Base-by-base conservation (phyloP, 2,888 invertebrate species). In the Epirrhoe alternata region DNA sequence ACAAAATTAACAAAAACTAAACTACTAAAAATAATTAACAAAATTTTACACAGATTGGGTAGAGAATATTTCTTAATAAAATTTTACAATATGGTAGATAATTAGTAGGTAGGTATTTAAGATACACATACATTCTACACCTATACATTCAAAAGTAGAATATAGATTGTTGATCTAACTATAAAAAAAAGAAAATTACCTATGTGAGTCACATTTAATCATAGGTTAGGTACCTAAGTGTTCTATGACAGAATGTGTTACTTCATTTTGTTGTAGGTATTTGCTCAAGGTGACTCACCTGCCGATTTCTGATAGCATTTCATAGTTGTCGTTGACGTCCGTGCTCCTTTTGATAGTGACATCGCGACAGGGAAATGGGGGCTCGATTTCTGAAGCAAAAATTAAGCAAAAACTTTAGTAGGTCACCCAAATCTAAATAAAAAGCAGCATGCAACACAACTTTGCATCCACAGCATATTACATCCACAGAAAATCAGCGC, bases 261-360 rank as follows among this genome's bases (percentile, higher is more conserved):
- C 63, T 63, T 66, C 64, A 66, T 70, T 69, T 61, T 51, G 61
- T 54, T 51, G 24, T 49, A 24, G 24, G 16, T 17, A 52, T 56
- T 68, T 54, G 68, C 45, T 54, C 45, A 64, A 45, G 17, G 52
- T 73, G 72, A 85, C 94, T 95, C 93, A 98, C 98, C 98, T 96
- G 86, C 99, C 99, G 79, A 99, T 96, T 92, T 99, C 98, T 64
- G 97, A 96, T 77, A 97, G 95, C 86, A 99, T 95, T 81, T 97
- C 97, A 86, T 97, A 99, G 80, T 95, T 95, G 78, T 97, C 96
- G 85, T 97, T 97, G 77, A 98, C 97, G 90, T 98, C 97, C 65
- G 96, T 95, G 74, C 96, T 96, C 74, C 97, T 95, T 86, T 96
- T 96, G 78, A 99, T 96, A 73, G 95, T 94, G 71, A 99, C 98